Evolutionary conservation across 2,888 invertebrate species (phyloP), one percentile per base, ranked within the genome.

Genomic region (Temnothorax ravouxi): DNA sequence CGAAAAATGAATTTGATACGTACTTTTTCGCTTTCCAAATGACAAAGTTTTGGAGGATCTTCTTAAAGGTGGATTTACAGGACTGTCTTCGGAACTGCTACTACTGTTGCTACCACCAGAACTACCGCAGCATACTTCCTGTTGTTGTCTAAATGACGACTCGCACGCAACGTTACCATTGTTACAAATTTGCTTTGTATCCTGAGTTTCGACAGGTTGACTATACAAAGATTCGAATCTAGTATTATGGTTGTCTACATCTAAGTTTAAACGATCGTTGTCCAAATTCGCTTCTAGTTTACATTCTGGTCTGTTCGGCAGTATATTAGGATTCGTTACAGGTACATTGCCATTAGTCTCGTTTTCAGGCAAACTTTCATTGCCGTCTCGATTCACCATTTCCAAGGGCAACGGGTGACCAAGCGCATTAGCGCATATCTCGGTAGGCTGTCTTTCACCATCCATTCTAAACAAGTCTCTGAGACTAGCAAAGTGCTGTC

Each of bases 401-500:
- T 92, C 90, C 86, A 92, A 88, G 29, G 89, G 72, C 13, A 87
- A 88, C n/a, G 89, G 86, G 47, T 87, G 91, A 41, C 86, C 88
- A 47, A 91, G 86, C 82, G 88, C 88, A 47, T 92, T 91, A 80
- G 88, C 86, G 83, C 91, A 93, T 79, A 90, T 90, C 88, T 94
- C 93, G 13, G 89, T 80, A 50, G 87, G 86, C 80, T 92, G 89
- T 84, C 91, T 92, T 76, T 94, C 92, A 72, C 91, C 89, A 85
- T 94, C 94, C 94, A 94, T 95, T 92, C 91, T 94, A 89, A 95
- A 94, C 85, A 94, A 93, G 90, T 93, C 93, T 88, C 92, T 93
- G 92, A 95, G 94, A 94, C 95, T 95, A 94, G 95, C 95, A 91
- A 95, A 94, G 88, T 91, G 94, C 94, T 95, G 95, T 94, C 95